Evolutionary conservation across 2,113 vertebrate genomes (phyloP).

Genomic region (Polypterus senegalus): DNA sequence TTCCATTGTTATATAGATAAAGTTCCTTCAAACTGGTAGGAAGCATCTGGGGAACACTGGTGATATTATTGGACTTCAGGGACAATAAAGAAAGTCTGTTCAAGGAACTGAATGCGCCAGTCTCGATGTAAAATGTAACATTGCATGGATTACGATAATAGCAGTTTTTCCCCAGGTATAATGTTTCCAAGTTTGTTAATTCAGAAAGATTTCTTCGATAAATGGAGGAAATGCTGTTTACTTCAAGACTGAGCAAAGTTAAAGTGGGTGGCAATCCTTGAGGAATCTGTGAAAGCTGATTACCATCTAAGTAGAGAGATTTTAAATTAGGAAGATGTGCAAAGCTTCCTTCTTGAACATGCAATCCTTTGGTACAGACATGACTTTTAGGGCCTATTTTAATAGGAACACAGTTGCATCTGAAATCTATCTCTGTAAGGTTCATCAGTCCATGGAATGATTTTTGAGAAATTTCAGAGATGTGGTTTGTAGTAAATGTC

Average conservation of each 20-base stretch:
- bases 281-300: conserved; percentile 69
- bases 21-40: conserved; percentile 64
- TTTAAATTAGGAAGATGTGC: conserved; percentile 47
- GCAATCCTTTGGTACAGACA: conserved; percentile 40
- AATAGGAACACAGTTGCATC: conserved; percentile 82
- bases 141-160: conserved; percentile 89
- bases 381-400: conserved; percentile 67
- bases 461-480: conserved; percentile 48
- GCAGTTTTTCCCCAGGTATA: conserved; percentile 87
- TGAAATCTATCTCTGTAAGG: conserved; percentile 76
- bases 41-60: conserved; percentile 56
- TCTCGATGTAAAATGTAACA: conserved; percentile 58
- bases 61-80: conserved; percentile 81
- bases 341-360: conserved; percentile 57
- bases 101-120: conserved; percentile 59
- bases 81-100: conserved; percentile 63
- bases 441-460: conserved; percentile 59
- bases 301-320: conserved; percentile 80
- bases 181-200: conserved; percentile 52
- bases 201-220: conserved; percentile 56
- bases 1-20: conserved; percentile 79
- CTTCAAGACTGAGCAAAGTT: conserved; percentile 75
- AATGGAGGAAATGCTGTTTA: conserved; percentile 67
- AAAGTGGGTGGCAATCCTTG: conserved; percentile 59
- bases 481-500: conserved; percentile 82